Evolutionary conservation across 1,140 invertebrate species (phyloP).

Genomic region (Scaptomyza hsui): DNA sequence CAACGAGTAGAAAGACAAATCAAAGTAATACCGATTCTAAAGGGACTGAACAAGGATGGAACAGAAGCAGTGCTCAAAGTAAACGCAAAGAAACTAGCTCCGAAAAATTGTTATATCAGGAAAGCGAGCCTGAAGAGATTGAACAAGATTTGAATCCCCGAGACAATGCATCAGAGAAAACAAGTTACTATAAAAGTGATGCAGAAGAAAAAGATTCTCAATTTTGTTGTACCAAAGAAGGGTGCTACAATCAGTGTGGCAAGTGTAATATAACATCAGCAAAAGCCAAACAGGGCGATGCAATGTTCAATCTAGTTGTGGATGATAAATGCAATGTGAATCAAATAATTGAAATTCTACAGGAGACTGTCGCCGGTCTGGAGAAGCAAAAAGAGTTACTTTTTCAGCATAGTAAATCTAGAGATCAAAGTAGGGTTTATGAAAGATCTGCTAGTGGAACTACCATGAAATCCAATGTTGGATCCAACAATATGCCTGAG

Average conservation of each 20-base stretch:
- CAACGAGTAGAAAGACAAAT: neutral
- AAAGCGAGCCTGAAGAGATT: no score
- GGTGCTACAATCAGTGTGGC: neutral
- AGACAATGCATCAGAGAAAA: no score
- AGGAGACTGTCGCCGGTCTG: slow-evolving; percentile 39
- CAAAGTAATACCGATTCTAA: no score
- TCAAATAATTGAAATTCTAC: slow-evolving; percentile 41
- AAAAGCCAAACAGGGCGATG: neutral
- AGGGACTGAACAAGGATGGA: no score
- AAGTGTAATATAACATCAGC: slow-evolving; percentile 1
- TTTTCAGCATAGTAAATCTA: neutral
- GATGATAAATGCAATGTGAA: slow-evolving; percentile 25
- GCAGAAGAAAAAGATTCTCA: neutral
- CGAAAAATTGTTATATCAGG: no score
- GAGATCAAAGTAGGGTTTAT: neutral
- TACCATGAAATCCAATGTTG: no score
- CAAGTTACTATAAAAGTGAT: no score
- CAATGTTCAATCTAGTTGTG: neutral
- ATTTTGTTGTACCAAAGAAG: neutral
- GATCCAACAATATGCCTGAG: neutral
- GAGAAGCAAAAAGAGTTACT: slow-evolving; percentile 14
- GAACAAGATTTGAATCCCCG: no score
- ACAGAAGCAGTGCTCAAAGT: no score
- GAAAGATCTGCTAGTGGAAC: neutral
- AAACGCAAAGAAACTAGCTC: no score